Percentiles rank a stretch among this genome's conserved stretches.
These are phyloP conservation scores for Pelobates cultripes DNA, from an alignment of 2,797 vertebrate genomes.

Conservation along the genomic window DNA sequence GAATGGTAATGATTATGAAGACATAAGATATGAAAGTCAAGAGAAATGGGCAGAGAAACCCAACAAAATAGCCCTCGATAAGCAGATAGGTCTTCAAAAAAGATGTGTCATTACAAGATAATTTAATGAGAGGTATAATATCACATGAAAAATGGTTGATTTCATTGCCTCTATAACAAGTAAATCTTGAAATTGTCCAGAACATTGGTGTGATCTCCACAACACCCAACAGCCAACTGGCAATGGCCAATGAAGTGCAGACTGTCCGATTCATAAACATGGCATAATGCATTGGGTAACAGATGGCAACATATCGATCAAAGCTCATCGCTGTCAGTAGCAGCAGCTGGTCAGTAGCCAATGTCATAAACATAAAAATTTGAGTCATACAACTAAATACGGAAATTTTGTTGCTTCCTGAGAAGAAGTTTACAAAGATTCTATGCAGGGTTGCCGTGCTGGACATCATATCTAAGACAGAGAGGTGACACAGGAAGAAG, in stretches of 20 bases:
- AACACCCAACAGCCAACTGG: slow-evolving; percentile 11
- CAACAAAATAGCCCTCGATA: slow-evolving; percentile 21
- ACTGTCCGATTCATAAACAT: slow-evolving; percentile 27
- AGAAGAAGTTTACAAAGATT: slow-evolving; percentile 9
- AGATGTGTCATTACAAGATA: not conserved
- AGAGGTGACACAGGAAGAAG: slow-evolving; percentile 31
- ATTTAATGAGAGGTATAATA: not conserved
- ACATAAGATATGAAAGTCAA: slow-evolving; percentile 20
- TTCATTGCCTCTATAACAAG: slow-evolving; percentile 6
- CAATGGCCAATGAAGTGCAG: slow-evolving; percentile 1
- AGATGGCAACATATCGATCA: slow-evolving; percentile 23
- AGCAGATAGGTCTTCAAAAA: slow-evolving; percentile 9
- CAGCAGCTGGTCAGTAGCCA: slow-evolving; percentile 13
- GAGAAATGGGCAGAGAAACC: not conserved
- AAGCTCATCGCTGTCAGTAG: slow-evolving; percentile 32
- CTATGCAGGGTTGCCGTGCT: slow-evolving; percentile 11
- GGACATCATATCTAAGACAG: slow-evolving; percentile 4
- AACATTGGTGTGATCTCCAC: slow-evolving; percentile 10
- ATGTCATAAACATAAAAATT: slow-evolving; percentile 24
- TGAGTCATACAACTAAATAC: slow-evolving; percentile 13
- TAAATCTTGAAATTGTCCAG: not conserved
- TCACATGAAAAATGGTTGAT: slow-evolving; percentile 41
- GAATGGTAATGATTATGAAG: slow-evolving; percentile 22
- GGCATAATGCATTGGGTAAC: slow-evolving; percentile 18
- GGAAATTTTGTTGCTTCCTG: not conserved